phyloP scores from a whole-genome alignment of 2,888 invertebrate species.

The Euspilapteryx auroguttella region DNA sequence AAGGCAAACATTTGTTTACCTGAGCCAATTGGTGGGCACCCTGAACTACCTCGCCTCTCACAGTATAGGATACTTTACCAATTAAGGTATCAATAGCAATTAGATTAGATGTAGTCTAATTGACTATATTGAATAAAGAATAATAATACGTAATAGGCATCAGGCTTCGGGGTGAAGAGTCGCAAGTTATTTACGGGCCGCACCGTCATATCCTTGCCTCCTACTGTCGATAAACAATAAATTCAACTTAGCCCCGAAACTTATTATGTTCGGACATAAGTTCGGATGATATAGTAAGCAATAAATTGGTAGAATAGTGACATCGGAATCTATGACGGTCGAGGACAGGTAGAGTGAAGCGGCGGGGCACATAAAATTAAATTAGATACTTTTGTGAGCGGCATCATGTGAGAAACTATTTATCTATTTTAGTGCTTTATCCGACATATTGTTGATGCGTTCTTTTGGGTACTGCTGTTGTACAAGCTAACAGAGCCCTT shows the following conservation, averaged over 20 bases:
- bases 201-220: conserved; percentile 11
- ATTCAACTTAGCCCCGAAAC: conserved; percentile 28
- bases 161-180: background rate
- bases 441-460: conserved; percentile 18
- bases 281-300: conserved; percentile 37
- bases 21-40: too few relatives aligned
- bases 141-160: too few relatives aligned
- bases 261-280: conserved; percentile 29
- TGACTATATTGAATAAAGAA: too few relatives aligned
- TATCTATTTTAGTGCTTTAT: conserved; percentile 22
- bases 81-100: too few relatives aligned
- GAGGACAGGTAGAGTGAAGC: conserved; percentile 25
- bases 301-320: conserved; percentile 32
- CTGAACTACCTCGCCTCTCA: too few relatives aligned
- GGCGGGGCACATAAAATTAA: conserved; percentile 25
- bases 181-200: conserved; percentile 11
- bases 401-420: conserved; percentile 18
- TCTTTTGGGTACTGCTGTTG: too few relatives aligned
- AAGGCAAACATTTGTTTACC: too few relatives aligned
- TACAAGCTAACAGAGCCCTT: too few relatives aligned
- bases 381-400: conserved; percentile 27
- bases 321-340: conserved; percentile 35
- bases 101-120: background rate
- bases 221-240: conserved; percentile 24
- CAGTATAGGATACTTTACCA: too few relatives aligned